Base-by-base conservation (phyloP, 2,113 vertebrate species). In the Labeo rohita region DNA sequence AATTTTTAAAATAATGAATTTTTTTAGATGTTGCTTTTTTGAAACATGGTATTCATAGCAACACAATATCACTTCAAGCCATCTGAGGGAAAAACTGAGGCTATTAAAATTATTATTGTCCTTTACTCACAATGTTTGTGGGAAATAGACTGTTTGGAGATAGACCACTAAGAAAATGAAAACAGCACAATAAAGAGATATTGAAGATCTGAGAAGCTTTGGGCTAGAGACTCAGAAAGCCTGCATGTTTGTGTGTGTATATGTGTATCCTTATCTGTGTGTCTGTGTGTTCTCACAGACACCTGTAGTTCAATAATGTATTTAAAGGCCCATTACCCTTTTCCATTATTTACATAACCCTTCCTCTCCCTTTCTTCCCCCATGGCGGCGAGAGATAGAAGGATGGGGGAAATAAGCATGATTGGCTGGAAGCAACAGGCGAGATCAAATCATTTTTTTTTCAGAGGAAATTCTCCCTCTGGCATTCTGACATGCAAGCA, bases 111-210 rank as follows among this genome's bases (percentile, higher is more conserved):
- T 45, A 63, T 80, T 80, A 3, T 80, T 63, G 59, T 80, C 54
- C 56, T 80, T 23, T 63, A 80, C 59, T 81, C 13, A 18, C n/a
- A 47, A 23, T 81, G 59, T 66, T 49, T 66, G 43, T 81, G 79
- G 59, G n/a, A 81, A 80, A 80, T 65, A 23, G 43, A 28, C 59
- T 65, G 79, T 65, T 66, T 80, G 79, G 45, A 80, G 59, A 65
- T 49, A 80, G 21, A 65, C 79, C n/a, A 16, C 79, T 65, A 81
- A 81, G 77, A 81, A 81, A 75, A 50, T 75, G 9, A 75, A 75
- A 81, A 81, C 43, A 81, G 61, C 59, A 66, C 59, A 81, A 81
- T 81, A 81, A 81, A 81, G 79, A 81, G 79, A 81, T 81, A 66
- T 49, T 11, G 79, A 28, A 81, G 79, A 81, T 81, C 15, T 18